Base-by-base conservation (phyloP, 1,140 invertebrate genomes). In the Drosophila paulistorum region DNA sequence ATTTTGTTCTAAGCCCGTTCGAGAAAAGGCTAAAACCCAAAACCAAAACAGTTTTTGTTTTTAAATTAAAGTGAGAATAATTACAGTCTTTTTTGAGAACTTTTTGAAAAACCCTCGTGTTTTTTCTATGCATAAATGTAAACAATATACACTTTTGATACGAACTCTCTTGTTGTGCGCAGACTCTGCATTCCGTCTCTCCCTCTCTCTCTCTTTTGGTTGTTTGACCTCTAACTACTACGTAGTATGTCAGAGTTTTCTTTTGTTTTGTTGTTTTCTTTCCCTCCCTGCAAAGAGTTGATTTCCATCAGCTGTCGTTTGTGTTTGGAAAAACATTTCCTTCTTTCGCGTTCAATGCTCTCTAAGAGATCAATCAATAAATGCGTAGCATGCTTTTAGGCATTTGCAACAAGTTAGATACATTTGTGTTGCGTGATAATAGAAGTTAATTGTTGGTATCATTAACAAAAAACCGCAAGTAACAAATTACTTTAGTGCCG, bases 151-250 rank as follows among this genome's bases (percentile, higher is more conserved):
- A 51, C 10, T 23, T 45, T 51, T 51, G 45, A 5, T 23, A 23
- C 17, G 2, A 17, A 9, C 9, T 48, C 17, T 48, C 20, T 51
- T 20, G 9, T 11, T 20, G 9, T 11, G 20, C 45, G 45, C 45
- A 51, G 9, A 23, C 45, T 51, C 42, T 14, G n/a, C 7, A 14
- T 1, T 45, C 2, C 5, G 42, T 65, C 66, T 79, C 57, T 55
- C 54, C 2, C 13, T 37, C 13, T 45, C 45, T 45, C 13, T 37
- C 13, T 45, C 45, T 45, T 59, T 35, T 26, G 33, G 39, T 68
- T 68, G 60, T 65, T 61, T 57, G 63, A 33, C 72, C 45, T 51
- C 45, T 51, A 51, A 51, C 45, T 10, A 51, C 45, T 20, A 51
- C 45, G 45, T 20, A 51, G 45, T 20, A 48, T 48, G 14, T 20